These are phyloP conservation scores for Nymphicus hollandicus DNA, from an alignment of 2,113 vertebrate species.

Conservation along the genomic window DNA sequence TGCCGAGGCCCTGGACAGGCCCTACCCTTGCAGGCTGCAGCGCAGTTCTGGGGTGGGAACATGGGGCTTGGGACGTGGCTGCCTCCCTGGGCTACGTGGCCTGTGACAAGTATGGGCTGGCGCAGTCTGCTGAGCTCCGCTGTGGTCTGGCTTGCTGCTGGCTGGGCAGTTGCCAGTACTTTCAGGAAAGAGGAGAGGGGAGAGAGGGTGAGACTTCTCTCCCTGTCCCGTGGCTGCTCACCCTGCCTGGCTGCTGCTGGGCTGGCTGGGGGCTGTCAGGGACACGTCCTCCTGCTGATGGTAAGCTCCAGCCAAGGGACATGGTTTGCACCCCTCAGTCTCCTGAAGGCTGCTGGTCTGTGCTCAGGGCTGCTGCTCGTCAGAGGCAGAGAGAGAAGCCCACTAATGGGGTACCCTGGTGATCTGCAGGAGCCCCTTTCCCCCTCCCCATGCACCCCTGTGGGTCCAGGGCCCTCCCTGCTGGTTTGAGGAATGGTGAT, in stretches of 20 bases:
- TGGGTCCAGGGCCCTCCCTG: fast-evolving
- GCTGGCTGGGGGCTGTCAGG: not conserved
- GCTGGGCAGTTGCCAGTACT: conserved; percentile 43
- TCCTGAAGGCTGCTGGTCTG: fast-evolving
- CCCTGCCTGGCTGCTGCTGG: not conserved
- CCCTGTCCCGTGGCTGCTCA: not conserved
- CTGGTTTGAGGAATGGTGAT: not conserved
- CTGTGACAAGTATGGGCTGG: conserved; percentile 37
- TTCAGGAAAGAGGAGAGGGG: conserved; percentile 57
- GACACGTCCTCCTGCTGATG: not conserved
- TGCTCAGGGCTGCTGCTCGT: not conserved
- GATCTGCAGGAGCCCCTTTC: not conserved
- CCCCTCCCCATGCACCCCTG: fast-evolving
- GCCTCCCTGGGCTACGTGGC: conserved; percentile 40
- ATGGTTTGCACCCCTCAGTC: not conserved
- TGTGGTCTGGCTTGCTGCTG: conserved; percentile 38
- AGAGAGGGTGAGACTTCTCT: conserved; percentile 9
- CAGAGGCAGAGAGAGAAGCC: not conserved
- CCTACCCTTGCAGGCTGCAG: fast-evolving
- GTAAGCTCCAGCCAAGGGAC: not conserved
- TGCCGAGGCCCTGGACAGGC: fast-evolving
- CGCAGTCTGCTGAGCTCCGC: not conserved
- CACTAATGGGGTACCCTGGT: not conserved
- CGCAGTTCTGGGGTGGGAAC: not conserved
- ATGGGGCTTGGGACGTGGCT: not conserved